These are phyloP conservation scores for Macrosoma leucophasiata DNA, from an alignment of 2,888 invertebrate genomes.

Conservation along the genomic window DNA sequence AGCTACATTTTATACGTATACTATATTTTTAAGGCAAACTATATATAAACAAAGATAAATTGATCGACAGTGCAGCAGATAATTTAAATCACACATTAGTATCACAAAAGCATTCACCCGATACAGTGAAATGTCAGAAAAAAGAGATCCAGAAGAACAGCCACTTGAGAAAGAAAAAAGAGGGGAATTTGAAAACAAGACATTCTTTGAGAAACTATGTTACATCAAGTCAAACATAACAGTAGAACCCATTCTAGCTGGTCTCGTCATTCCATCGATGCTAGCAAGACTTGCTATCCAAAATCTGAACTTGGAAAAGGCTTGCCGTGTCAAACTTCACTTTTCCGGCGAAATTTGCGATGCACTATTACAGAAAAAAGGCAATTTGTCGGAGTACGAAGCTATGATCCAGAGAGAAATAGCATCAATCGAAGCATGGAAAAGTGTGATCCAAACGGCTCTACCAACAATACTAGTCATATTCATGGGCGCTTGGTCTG, in stretches of 20 bases:
- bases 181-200: conserved; percentile 47
- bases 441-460: conserved; percentile 72
- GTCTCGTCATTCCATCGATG: conserved; percentile 79
- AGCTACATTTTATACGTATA: too few relatives aligned
- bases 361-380: conserved; percentile 45
- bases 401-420: conserved; percentile 75
- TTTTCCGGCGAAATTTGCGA: conserved; percentile 54
- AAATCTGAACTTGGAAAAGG: conserved; percentile 62
- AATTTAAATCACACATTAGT: conserved; percentile 34
- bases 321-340: conserved; percentile 50
- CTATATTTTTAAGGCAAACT: conserved; percentile 24
- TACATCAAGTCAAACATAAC: conserved; percentile 77
- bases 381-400: conserved; percentile 77
- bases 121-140: conserved; percentile 24
- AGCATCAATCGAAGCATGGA: conserved; percentile 71
- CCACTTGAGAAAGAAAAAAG: conserved; percentile 37
- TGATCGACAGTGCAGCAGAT: conserved; percentile 31
- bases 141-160: conserved; percentile 40
- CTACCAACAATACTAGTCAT: conserved; percentile 72
- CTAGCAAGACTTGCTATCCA: conserved; percentile 80
- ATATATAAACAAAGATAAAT: conserved; percentile 21
- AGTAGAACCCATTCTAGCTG: conserved; percentile 82
- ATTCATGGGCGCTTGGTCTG: conserved; percentile 78
- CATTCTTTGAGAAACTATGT: conserved; percentile 66
- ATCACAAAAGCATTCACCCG: conserved; percentile 24